Base-by-base conservation (phyloP, 2,113 vertebrate species). In the Notothenia rossii region DNA sequence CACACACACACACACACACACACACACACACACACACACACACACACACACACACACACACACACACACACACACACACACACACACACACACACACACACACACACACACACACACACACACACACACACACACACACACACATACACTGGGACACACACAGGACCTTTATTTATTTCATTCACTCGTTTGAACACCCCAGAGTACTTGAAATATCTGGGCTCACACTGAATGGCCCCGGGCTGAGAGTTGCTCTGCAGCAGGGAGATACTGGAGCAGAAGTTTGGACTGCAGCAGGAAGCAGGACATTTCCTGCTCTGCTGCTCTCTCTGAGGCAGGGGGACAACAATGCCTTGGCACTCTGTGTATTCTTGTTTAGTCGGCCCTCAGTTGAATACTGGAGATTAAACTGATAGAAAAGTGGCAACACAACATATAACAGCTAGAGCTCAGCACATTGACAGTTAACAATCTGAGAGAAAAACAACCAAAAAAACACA, bases 81-180 rank as follows among this genome's bases (percentile, higher is more conserved):
- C 49, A 66, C 73, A 75, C 70, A 1, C 70, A 59, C 55, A 53
- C 33, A 2, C 48, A 25, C 7, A 0, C 40, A 12, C 74, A n/a
- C 29, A 48, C 60, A 33, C 54, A 10, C 36, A 15, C 68, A 62
- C 59, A 50, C 70, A 55, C 56, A 67, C 58, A 20, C 49, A n/a
- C n/a, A 14, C 25, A 65, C 75, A 20, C 18, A 48, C 60, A 53
- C 81, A 77, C 50, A 59, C 70, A 66, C 75, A 60, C 43, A 49
- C 33, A 36, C 62, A 56, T 46, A 77, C 43, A 66, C 72, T 53
- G 10, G 36, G 50, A 67, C 64, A 43, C 40, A 29, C 14, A 40
- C 20, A 49, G 49, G 25, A 71, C 78, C 63, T 81, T 88, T 91
- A 91, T 92, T 88, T 88, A 91, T 93, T 88, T 86, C 75, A 72